Percentiles rank a stretch among this genome's conserved stretches.
Conservation (phyloP, 2,113 vertebrate genomes). For the Dinomys branickii region DNA sequence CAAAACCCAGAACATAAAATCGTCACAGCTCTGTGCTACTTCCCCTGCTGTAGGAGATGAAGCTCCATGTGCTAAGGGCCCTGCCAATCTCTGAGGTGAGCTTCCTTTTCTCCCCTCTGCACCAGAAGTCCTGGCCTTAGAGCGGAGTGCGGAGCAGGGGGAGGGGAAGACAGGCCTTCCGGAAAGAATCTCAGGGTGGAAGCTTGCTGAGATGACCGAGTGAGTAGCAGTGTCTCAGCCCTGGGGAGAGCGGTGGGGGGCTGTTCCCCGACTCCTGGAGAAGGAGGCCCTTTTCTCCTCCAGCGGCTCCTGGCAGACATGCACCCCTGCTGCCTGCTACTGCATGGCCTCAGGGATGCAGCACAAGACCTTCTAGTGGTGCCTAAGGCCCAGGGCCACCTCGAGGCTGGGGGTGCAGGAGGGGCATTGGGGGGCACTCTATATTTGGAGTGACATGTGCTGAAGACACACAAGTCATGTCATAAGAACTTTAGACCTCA, state of each 20-base stretch:
- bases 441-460: background rate
- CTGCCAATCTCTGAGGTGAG: background rate
- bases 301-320: background rate
- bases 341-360: background rate
- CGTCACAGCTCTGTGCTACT: background rate
- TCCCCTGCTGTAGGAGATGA: background rate
- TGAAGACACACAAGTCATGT: background rate
- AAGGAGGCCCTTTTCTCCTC: background rate
- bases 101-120: background rate
- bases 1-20: background rate
- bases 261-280: background rate
- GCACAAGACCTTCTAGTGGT: background rate
- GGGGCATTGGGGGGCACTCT: background rate
- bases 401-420: background rate
- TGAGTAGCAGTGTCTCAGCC: background rate
- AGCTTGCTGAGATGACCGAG: background rate
- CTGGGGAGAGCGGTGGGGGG: background rate
- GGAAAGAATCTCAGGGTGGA: background rate
- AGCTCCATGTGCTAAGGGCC: background rate
- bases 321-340: background rate
- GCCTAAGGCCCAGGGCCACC: background rate
- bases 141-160: background rate
- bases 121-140: background rate
- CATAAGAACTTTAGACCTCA: background rate
- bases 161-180: background rate